Conservation (phyloP, 1,140 invertebrate species). For the Bombus polaris region DNA sequence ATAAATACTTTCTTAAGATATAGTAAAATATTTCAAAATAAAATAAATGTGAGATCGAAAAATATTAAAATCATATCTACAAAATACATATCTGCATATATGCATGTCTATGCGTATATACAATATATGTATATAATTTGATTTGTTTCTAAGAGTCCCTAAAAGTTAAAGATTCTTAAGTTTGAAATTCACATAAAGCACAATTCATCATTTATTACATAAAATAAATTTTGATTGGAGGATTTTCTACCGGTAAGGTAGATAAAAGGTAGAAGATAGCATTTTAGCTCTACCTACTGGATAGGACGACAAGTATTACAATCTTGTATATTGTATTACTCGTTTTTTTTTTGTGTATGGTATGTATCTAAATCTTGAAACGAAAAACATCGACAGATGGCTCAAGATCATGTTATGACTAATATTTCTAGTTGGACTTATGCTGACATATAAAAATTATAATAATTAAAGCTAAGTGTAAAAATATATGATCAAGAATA, state of each 20-base stretch:
- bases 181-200: not conserved
- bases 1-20: not conserved
- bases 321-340: conserved; percentile 56
- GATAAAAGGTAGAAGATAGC: conserved; percentile 9
- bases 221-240: conserved; percentile 41
- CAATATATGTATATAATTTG: not conserved
- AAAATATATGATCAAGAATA: conserved; percentile 12
- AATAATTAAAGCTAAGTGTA: conserved; percentile 49
- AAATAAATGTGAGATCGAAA: not conserved
- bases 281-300: conserved; percentile 55
- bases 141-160: not conserved
- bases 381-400: conserved; percentile 79
- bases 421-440: conserved; percentile 70
- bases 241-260: conserved; percentile 39
- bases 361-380: conserved; percentile 68
- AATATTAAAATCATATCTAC: not conserved
- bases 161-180: not conserved
- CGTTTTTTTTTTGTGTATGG: conserved; percentile 49
- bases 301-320: conserved; percentile 46
- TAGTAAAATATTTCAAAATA: not conserved
- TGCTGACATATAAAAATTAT: conserved; percentile 48
- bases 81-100: not conserved
- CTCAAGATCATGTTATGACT: conserved; percentile 78
- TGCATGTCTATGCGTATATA: not conserved
- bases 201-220: conserved; percentile 8